Evolutionary conservation across 2,888 invertebrate genomes (phyloP).

Genomic region (Nomada lathburiana): DNA sequence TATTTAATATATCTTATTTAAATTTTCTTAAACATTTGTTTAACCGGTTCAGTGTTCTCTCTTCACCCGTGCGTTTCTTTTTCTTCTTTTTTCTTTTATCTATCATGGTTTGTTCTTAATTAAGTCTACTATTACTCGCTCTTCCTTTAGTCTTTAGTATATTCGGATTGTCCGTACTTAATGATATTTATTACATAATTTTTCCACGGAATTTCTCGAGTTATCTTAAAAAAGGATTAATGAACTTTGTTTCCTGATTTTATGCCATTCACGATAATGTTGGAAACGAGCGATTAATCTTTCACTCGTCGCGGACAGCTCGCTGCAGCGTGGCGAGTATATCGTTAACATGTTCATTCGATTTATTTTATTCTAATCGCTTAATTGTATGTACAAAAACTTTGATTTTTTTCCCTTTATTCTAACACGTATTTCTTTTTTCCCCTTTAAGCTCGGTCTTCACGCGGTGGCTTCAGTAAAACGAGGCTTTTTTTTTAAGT

Average conservation of each 20-base stretch:
- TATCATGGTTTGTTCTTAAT: slow-evolving; percentile 55
- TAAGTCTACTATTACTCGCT: slow-evolving; percentile 64
- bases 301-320: slow-evolving; percentile 12
- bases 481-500: slow-evolving; percentile 13
- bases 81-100: slow-evolving; percentile 33
- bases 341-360: slow-evolving; percentile 47
- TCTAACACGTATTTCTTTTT: slow-evolving; percentile 21
- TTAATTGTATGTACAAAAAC: slow-evolving; percentile 72
- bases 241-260: slow-evolving; percentile 29
- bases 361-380: slow-evolving; percentile 34
- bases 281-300: slow-evolving; percentile 31
- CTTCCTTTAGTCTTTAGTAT: slow-evolving; percentile 70
- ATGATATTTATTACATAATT: slow-evolving; percentile 76
- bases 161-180: slow-evolving; percentile 81
- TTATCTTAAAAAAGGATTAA: slow-evolving; percentile 50
- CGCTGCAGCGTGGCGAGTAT: slow-evolving; percentile 26
- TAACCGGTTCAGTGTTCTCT: slow-evolving; percentile 52
- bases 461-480: slow-evolving; percentile 16
- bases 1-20: slow-evolving; percentile 74
- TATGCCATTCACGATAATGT: background rate
- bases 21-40: slow-evolving; percentile 71
- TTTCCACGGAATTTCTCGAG: slow-evolving; percentile 64
- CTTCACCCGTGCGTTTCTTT: slow-evolving; percentile 36
- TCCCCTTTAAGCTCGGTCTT: slow-evolving; percentile 47
- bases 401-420: slow-evolving; percentile 61